Percentiles rank a stretch among this genome's conserved stretches.
Conservation (phyloP, 2,797 vertebrate species). For the Epinephelus awoara region DNA sequence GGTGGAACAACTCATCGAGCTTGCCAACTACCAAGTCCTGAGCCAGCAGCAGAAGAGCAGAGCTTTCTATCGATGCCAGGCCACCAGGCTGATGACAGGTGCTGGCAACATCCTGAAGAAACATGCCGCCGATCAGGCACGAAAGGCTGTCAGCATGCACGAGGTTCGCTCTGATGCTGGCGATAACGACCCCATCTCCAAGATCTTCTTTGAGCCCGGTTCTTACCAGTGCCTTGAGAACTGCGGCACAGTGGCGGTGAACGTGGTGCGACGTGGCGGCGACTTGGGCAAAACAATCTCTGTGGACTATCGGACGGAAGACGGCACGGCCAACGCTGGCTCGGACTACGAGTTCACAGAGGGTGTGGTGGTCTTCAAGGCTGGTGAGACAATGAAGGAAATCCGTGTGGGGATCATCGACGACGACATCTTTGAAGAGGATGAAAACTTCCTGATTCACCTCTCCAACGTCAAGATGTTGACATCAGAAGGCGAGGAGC, state of each 20-base stretch:
- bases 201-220: conserved; percentile 95
- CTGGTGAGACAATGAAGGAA: conserved; percentile 95
- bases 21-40: conserved; percentile 98
- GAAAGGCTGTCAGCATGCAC: conserved; percentile 98
- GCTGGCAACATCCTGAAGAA: conserved; percentile 99
- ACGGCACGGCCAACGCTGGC: conserved; percentile 96
- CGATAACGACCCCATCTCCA: conserved; percentile 93
- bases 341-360: conserved; percentile 99
- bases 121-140: conserved; percentile 97
- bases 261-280: conserved; percentile 93
- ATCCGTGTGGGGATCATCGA: conserved; percentile 97
- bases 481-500: conserved; percentile 86
- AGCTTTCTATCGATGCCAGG: conserved; percentile 98
- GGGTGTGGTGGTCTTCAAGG: conserved; percentile 95
- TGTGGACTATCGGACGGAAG: conserved; percentile 97
- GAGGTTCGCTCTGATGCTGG: conserved; percentile 92
- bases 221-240: conserved; percentile 99
- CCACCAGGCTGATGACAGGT: conserved; percentile 97
- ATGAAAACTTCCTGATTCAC: conserved; percentile 98
- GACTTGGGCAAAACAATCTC: conserved; percentile 92
- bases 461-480: conserved; percentile 92
- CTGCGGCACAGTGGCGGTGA: conserved; percentile 96
- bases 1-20: conserved; percentile 96
- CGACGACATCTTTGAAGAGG: conserved; percentile 99
- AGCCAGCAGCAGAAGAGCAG: conserved; percentile 99